A percentile compares a stretch with the other conserved stretches of the same genome.
phyloP scores from a whole-genome alignment of 2,113 vertebrate genomes.

The Nibea coibor region DNA sequence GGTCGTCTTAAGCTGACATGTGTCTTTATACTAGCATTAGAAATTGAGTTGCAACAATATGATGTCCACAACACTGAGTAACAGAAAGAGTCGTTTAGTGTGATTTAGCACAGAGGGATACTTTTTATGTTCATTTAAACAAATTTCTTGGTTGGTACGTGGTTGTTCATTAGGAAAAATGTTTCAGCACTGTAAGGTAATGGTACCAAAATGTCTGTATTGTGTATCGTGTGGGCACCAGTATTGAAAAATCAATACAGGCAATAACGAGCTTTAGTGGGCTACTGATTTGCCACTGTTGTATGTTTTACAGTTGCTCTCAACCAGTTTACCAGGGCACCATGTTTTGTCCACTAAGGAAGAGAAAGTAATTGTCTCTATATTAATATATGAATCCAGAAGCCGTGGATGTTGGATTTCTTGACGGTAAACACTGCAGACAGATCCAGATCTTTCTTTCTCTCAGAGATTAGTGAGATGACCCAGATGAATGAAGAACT shows the following conservation, averaged over 20 bases:
- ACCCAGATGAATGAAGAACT: constrained; percentile 47
- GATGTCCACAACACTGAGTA: background rate
- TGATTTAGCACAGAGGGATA: background rate
- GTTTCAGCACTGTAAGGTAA: background rate
- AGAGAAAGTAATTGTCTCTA: background rate
- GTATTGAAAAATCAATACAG: background rate
- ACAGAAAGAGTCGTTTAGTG: background rate
- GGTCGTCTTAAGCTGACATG: constrained; percentile 23
- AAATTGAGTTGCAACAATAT: background rate
- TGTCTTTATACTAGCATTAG: constrained; percentile 13
- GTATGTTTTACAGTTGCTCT: background rate
- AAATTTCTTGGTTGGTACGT: background rate
- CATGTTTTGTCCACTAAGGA: background rate
- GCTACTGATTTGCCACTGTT: background rate
- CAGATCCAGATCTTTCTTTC: constrained; percentile 5
- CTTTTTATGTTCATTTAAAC: background rate
- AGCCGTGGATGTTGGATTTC: background rate
- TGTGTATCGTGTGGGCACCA: too few relatives aligned
- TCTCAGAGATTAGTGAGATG: constrained; percentile 27
- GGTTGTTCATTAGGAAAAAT: background rate
- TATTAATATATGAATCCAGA: background rate
- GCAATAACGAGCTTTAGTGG: background rate
- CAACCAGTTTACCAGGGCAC: background rate
- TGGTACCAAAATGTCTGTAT: background rate
- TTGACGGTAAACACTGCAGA: background rate